Evolutionary conservation across 2,113 vertebrate genomes (phyloP).

Genomic region (Calonectris borealis): DNA sequence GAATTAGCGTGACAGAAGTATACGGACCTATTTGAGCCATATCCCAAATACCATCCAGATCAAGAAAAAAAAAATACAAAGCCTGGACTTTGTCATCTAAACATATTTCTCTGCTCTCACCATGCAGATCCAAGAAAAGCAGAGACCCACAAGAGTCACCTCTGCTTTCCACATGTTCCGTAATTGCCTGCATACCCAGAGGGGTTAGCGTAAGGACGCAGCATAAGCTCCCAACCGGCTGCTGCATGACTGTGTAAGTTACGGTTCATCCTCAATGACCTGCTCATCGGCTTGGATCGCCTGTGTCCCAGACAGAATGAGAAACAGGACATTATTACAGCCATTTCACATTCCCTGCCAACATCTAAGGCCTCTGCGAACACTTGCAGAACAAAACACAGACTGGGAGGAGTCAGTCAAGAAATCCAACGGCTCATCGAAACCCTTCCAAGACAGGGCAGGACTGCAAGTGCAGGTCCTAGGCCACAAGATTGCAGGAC

Average conservation of each 20-base stretch:
- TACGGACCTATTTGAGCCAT: neutral
- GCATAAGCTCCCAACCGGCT: neutral
- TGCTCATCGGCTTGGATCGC: neutral
- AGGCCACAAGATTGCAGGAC: neutral
- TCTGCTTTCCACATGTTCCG: slow-evolving; percentile 11
- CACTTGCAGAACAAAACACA: neutral
- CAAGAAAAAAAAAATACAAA: neutral
- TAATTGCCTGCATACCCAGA: neutral
- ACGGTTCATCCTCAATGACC: neutral
- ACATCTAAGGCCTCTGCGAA: neutral
- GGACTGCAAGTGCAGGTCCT: neutral
- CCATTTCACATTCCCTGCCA: neutral
- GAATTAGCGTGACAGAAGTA: neutral
- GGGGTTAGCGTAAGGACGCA: neutral
- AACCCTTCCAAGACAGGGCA: neutral
- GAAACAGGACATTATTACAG: neutral
- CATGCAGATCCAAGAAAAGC: neutral
- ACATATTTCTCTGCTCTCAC: neutral
- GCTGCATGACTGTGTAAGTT: neutral
- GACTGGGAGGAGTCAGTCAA: neutral
- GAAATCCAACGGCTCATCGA: neutral
- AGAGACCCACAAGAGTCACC: neutral
- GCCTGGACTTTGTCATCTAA: neutral
- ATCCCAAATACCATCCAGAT: neutral
- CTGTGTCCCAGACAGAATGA: neutral